Evolutionary conservation across 2,797 vertebrate genomes (phyloP).

Genomic region (Meriones psammophilus): DNA sequence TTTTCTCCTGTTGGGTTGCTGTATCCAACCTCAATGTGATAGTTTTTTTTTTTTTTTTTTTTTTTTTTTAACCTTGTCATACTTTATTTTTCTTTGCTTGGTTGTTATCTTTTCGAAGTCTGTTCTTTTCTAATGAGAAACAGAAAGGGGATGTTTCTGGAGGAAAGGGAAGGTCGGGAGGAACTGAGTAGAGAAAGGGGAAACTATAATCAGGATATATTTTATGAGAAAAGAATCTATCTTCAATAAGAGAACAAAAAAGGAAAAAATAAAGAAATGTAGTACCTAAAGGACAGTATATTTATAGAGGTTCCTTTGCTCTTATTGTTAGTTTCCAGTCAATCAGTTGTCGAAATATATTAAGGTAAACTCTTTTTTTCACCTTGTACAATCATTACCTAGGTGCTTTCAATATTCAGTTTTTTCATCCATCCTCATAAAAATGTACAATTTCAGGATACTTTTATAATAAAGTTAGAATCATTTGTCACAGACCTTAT

Average conservation of each 20-base stretch:
- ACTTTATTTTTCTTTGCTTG: neutral
- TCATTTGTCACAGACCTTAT: neutral
- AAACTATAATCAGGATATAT: neutral
- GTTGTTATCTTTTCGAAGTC: neutral
- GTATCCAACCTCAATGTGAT: neutral
- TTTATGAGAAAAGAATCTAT: neutral
- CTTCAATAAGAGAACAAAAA: neutral
- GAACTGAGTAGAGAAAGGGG: neutral
- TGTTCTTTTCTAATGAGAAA: neutral
- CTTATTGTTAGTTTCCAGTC: neutral
- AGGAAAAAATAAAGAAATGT: neutral
- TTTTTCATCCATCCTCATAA: neutral
- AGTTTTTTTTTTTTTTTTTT: too few species aligned
- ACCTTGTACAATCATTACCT: neutral
- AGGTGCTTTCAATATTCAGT: neutral
- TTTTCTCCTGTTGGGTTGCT: neutral
- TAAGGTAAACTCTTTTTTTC: neutral
- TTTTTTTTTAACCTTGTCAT: neutral
- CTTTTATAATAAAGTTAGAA: slow-evolving; percentile 8
- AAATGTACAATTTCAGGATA: neutral
- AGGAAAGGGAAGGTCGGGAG: neutral
- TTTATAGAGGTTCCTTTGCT: neutral
- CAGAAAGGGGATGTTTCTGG: neutral
- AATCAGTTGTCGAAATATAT: neutral
- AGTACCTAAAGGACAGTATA: neutral